phyloP scores from a whole-genome alignment of 2,888 invertebrate species.

The Himalopsyche kuldschensis region DNA sequence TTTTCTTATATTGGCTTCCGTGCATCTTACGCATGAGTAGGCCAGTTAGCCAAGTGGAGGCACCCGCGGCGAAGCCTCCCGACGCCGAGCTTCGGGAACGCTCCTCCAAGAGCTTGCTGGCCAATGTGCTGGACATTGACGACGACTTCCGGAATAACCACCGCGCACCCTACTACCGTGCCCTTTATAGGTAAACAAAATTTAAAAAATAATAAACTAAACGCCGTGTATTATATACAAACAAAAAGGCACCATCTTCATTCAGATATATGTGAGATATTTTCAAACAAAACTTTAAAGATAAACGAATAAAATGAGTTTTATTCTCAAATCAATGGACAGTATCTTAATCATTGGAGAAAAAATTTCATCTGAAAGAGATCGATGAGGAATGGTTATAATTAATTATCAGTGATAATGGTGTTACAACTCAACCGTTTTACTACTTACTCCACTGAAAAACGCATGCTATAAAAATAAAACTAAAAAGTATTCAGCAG shows the following conservation, averaged over 20 bases:
- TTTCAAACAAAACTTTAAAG: neutral
- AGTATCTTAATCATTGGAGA: too few relatives aligned
- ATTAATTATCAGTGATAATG: too few relatives aligned
- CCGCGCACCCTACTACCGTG: constrained; percentile 72
- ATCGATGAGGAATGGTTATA: too few relatives aligned
- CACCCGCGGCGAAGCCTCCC: constrained; percentile 76
- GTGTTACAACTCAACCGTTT: too few relatives aligned
- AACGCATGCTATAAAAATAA: too few relatives aligned
- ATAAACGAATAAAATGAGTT: too few relatives aligned
- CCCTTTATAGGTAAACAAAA: constrained; percentile 68
- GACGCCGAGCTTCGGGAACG: constrained; percentile 87
- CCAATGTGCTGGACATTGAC: constrained; percentile 96
- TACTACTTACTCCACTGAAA: neutral
- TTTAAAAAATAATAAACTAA: too few relatives aligned
- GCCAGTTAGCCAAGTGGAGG: constrained; percentile 63
- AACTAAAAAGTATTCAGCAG: too few relatives aligned
- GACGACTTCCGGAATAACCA: constrained; percentile 89
- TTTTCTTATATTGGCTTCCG: constrained; percentile 97
- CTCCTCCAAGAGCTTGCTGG: constrained; percentile 92
- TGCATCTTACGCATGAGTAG: constrained; percentile 93
- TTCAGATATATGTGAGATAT: neutral
- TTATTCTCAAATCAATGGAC: too few relatives aligned
- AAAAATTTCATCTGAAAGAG: too few relatives aligned
- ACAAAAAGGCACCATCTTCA: too few relatives aligned
- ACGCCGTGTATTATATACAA: too few relatives aligned